Percentiles rank a stretch among this genome's conserved stretches.
phyloP scores from a whole-genome alignment of 2,888 invertebrate genomes.

The Stenotaenia linearis region DNA sequence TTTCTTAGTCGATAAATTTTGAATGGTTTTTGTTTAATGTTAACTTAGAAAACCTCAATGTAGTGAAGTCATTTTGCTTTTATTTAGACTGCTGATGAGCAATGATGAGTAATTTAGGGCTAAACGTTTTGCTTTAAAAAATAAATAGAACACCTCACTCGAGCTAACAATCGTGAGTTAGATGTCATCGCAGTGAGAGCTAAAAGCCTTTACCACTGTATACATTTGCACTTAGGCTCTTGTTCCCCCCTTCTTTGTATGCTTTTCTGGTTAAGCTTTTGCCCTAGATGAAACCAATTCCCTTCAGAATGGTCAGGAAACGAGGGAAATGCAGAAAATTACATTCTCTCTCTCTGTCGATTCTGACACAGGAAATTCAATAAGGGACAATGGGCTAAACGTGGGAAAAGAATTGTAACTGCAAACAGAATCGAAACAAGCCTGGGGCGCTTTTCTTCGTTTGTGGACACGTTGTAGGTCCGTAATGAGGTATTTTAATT shows the following conservation, averaged over 20 bases:
- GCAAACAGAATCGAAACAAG: constrained; percentile 9
- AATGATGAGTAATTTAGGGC: too few species aligned
- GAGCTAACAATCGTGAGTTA: neutral
- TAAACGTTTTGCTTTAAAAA: too few species aligned
- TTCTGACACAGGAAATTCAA: constrained; percentile 9
- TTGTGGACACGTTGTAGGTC: neutral
- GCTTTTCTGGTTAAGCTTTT: constrained; percentile 9
- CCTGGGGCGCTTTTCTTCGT: neutral
- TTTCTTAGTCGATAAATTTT: neutral
- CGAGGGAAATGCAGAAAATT: constrained; percentile 9
- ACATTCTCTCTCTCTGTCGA: constrained; percentile 9
- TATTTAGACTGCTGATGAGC: too few species aligned
- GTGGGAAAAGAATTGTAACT: constrained; percentile 9
- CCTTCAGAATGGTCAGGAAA: constrained; percentile 5
- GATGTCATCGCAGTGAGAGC: neutral
- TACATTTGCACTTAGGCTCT: neutral
- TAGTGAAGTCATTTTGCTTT: too few species aligned
- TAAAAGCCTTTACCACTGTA: neutral
- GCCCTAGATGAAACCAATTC: constrained; percentile 5
- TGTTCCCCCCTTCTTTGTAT: neutral
- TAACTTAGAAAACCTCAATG: too few species aligned
- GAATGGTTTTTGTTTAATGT: neutral
- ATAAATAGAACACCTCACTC: neutral
- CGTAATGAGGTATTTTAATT: constrained; percentile 5
- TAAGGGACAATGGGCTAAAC: constrained; percentile 3